phyloP scores from a whole-genome alignment of 2,888 invertebrate genomes.

The Epirrhoe alternata region DNA sequence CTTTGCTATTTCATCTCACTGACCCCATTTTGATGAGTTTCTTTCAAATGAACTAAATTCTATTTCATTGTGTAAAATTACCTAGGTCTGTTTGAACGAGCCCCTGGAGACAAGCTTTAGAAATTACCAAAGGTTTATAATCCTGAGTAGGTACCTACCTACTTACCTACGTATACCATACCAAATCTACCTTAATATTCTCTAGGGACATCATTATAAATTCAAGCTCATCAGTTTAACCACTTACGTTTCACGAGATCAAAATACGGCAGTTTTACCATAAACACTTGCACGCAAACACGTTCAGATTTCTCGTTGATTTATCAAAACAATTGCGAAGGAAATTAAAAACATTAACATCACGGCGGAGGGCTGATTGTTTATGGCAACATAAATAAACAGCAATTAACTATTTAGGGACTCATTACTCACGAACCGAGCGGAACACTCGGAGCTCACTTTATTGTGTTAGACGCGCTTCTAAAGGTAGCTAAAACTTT shows the following conservation, averaged over 20 bases:
- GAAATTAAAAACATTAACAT: slow-evolving; percentile 33
- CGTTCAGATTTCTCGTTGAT: slow-evolving; percentile 2
- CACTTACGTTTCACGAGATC: slow-evolving; percentile 2
- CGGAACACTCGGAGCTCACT: not conserved
- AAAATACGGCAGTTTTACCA: not conserved
- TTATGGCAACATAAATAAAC: slow-evolving; percentile 37
- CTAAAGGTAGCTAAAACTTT: not conserved
- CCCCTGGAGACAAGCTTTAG: not conserved
- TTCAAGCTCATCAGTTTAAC: not conserved
- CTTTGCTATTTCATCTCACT: not conserved
- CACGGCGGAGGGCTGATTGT: slow-evolving; percentile 27
- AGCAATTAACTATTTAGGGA: slow-evolving; percentile 38
- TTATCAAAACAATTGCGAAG: slow-evolving; percentile 20
- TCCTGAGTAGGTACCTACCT: not conserved
- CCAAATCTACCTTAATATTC: not conserved
- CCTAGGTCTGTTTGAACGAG: not conserved
- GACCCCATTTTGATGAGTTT: not conserved
- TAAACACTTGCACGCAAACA: not conserved
- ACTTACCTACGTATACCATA: no score
- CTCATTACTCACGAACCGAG: slow-evolving; percentile 26
- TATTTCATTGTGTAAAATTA: not conserved
- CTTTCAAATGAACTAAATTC: not conserved
- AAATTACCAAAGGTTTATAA: not conserved
- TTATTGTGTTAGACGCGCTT: no score
- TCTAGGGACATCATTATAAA: not conserved